Evolutionary conservation across 1,140 invertebrate genomes (phyloP).

Genomic region (Agrilus planipennis): DNA sequence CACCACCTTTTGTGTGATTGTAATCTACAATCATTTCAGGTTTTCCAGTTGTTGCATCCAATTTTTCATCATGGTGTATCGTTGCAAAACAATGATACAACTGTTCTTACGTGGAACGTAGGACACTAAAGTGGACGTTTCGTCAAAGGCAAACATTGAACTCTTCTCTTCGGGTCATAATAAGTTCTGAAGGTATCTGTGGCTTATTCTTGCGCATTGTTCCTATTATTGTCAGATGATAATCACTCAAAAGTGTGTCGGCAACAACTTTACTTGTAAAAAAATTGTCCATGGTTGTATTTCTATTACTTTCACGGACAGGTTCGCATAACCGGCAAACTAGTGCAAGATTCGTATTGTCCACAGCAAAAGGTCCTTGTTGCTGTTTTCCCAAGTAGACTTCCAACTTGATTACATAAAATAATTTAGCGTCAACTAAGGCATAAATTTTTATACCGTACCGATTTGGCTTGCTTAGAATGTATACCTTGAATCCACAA

Average conservation of each 20-base stretch:
- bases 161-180: too few relatives aligned
- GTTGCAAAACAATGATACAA: background rate
- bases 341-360: slow-evolving; percentile 6
- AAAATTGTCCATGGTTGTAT: slow-evolving; percentile 20
- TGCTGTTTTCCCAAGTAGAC: slow-evolving; percentile 14
- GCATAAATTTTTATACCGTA: slow-evolving; percentile 16
- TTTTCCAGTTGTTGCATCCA: slow-evolving; percentile 4
- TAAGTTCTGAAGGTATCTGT: background rate
- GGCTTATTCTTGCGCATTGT: slow-evolving; percentile 16
- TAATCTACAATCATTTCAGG: background rate
- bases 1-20: background rate
- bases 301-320: slow-evolving; percentile 9
- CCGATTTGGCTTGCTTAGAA: slow-evolving; percentile 14
- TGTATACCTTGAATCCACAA: slow-evolving; percentile 14
- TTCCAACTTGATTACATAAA: slow-evolving; percentile 14
- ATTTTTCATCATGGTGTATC: slow-evolving; percentile 1
- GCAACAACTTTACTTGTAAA: slow-evolving; percentile 13
- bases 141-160: slow-evolving; percentile 8
- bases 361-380: slow-evolving; percentile 1
- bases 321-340: slow-evolving; percentile 11
- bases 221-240: slow-evolving; percentile 13
- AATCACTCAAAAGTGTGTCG: slow-evolving; percentile 10
- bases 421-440: slow-evolving; percentile 13
- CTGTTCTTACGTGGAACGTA: slow-evolving; percentile 4
- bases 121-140: slow-evolving; percentile 1